phyloP scores from a whole-genome alignment of 64 coral and sea anemone genomes.

The Catalaphyllia jardinei region DNA sequence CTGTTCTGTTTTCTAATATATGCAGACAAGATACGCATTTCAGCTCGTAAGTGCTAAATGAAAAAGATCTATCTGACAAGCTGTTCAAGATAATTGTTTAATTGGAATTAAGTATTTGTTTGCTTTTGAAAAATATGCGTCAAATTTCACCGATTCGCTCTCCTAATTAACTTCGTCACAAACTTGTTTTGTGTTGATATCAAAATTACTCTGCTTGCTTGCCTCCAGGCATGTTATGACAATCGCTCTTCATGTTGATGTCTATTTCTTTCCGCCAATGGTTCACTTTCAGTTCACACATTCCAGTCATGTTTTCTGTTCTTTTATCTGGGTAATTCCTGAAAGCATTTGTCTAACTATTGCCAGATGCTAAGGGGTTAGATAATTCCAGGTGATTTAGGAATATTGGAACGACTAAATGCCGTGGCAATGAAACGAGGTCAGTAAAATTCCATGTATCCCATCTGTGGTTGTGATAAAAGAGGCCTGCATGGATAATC shows the following conservation, averaged over 20 bases:
- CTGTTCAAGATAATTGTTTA: too few species aligned
- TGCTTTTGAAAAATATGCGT: too few species aligned
- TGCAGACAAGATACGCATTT: too few species aligned
- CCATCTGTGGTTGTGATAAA: neutral
- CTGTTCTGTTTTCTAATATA: too few species aligned
- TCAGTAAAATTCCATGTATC: neutral
- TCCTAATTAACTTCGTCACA: too few species aligned
- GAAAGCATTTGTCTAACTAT: neutral
- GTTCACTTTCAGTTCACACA: conserved; percentile 24
- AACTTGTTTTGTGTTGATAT: neutral
- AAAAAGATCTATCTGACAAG: too few species aligned
- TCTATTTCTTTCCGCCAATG: neutral
- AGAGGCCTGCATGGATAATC: neutral
- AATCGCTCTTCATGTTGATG: neutral
- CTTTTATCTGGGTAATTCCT: neutral
- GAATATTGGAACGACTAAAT: neutral
- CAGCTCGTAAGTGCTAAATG: too few species aligned
- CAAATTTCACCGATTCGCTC: too few species aligned
- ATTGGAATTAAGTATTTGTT: too few species aligned
- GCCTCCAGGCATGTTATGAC: neutral
- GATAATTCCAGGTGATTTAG: neutral
- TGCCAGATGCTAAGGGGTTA: neutral
- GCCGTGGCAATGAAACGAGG: neutral
- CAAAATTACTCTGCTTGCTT: neutral
- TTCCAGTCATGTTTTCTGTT: conserved; percentile 43